Conservation (phyloP, 2,888 invertebrate genomes). For the Glyphotaelius pellucidus region DNA sequence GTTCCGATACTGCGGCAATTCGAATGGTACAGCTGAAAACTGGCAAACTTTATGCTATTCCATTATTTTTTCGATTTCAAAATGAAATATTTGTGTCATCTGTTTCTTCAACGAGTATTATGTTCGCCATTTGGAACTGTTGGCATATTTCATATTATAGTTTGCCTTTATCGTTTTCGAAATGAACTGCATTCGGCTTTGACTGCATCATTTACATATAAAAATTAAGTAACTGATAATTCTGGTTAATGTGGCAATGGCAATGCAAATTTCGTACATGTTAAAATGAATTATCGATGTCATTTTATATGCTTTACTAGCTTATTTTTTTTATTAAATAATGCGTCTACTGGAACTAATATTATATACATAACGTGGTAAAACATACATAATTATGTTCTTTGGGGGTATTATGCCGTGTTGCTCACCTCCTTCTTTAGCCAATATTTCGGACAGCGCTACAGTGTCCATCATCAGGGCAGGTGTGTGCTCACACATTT, state of each 20-base stretch:
- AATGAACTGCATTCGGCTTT: no score
- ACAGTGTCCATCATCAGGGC: no score
- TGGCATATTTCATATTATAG: neutral
- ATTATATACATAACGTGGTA: no score
- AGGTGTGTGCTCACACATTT: no score
- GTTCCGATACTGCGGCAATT: neutral
- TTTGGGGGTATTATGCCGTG: no score
- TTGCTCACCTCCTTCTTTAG: no score
- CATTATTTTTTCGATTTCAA: neutral
- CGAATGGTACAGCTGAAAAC: neutral
- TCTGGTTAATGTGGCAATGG: neutral
- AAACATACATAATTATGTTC: no score
- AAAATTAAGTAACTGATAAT: no score
- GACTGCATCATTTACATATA: no score
- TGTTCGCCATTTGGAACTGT: no score
- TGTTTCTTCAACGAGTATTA: no score
- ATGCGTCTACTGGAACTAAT: neutral
- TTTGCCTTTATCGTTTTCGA: neutral
- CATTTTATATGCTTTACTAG: neutral
- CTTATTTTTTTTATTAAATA: neutral
- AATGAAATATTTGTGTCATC: neutral
- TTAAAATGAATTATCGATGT: neutral
- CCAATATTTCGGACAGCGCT: no score
- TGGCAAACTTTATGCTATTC: neutral
- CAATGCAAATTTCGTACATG: neutral